Evolutionary conservation across 2,888 invertebrate species (phyloP).

Genomic region (Limenitis camilla): DNA sequence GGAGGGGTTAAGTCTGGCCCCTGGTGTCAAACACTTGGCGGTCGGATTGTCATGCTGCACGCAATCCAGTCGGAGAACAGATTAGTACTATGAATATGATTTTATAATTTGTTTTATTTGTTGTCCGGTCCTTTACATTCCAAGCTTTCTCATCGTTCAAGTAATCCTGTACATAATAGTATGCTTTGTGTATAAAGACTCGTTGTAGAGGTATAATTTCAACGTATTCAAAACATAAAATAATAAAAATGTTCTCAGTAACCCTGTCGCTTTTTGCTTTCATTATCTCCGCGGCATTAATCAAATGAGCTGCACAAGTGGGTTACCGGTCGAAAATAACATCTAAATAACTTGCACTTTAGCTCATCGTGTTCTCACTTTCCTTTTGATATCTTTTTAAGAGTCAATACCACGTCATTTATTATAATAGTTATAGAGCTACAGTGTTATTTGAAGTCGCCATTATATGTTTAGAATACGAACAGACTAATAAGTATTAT

Average conservation of each 20-base stretch:
- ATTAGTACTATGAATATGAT: no score
- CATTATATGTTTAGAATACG: neutral
- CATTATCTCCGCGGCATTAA: slow-evolving; percentile 35
- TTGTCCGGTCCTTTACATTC: no score
- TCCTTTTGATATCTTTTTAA: slow-evolving; percentile 23
- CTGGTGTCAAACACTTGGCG: no score
- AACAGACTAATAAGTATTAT: no score
- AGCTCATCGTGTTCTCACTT: slow-evolving; percentile 15
- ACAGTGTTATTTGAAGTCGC: neutral
- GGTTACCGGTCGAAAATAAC: slow-evolving; percentile 21
- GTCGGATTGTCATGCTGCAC: no score
- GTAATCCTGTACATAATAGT: no score
- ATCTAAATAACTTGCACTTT: slow-evolving; percentile 23
- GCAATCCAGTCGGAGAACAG: no score
- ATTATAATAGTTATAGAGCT: neutral
- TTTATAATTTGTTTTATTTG: no score
- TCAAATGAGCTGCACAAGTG: slow-evolving; percentile 30
- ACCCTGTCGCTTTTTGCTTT: slow-evolving; percentile 15
- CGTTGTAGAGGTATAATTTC: no score
- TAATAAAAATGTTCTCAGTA: neutral
- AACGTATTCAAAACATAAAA: neutral
- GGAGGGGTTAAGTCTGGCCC: no score
- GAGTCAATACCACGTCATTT: slow-evolving; percentile 5
- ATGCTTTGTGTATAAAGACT: neutral
- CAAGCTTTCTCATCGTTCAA: no score